Evolutionary conservation across 2,888 invertebrate species (phyloP).

Genomic region (Rhagonycha fulva): DNA sequence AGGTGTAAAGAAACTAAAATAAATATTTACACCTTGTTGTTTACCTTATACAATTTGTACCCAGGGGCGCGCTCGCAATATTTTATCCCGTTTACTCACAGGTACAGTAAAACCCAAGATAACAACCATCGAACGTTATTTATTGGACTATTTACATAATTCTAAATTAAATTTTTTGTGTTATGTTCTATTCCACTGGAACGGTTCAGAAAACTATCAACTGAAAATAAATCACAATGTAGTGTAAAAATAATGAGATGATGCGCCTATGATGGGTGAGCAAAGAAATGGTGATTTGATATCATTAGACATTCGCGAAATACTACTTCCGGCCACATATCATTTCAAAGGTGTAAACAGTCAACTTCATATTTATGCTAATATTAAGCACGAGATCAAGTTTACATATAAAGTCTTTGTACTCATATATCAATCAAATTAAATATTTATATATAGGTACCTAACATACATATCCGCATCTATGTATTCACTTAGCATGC

Average conservation of each 20-base stretch:
- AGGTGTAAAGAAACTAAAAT: constrained; percentile 18
- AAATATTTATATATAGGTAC: neutral
- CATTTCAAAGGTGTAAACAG: constrained; percentile 23
- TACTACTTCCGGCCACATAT: constrained; percentile 23
- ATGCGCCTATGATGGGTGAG: neutral
- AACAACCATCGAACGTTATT: neutral
- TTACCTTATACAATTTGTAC: constrained; percentile 19
- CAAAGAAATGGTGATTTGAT: neutral
- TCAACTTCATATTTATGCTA: constrained; percentile 32
- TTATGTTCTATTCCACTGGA: neutral
- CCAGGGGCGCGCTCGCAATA: constrained; percentile 9
- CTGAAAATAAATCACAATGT: neutral
- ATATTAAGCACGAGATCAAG: constrained; percentile 32
- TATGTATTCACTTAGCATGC: constrained; percentile 2
- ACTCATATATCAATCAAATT: constrained; percentile 21
- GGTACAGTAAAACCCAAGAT: neutral
- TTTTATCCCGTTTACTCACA: neutral
- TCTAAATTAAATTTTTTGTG: neutral
- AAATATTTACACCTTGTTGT: constrained; percentile 20
- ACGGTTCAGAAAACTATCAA: neutral
- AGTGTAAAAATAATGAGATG: neutral
- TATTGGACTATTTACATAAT: neutral
- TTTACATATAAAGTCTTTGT: constrained; percentile 14
- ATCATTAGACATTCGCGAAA: constrained; percentile 7
- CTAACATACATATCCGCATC: neutral